Evolutionary conservation across 2,888 invertebrate genomes (phyloP), one percentile per base, ranked within the genome.

Genomic region (Noctua janthe): DNA sequence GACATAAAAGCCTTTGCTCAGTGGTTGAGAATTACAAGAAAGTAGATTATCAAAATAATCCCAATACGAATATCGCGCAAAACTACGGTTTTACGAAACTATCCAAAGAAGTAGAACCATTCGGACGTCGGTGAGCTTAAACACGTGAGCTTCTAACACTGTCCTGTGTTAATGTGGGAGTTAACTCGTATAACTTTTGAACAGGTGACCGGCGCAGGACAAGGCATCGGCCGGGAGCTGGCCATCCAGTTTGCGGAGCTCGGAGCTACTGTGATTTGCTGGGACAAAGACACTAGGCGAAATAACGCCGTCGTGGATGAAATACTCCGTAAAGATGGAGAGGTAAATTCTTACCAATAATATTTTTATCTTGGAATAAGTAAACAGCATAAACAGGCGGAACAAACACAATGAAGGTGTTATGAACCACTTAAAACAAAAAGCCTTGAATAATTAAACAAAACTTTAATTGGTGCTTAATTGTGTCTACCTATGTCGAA

Each of bases 261-360:
- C 0, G 97, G 97, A 0, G 97, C 97, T 1, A 97, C 96, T 0
- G 95, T 97, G 5, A 93, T 97, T 13, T 97, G 97, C 87, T 97
- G 97, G 97, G 97, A 97, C 87, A 94, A 90, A 64, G 95, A 97
- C 84, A 88, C 92, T 8, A 88, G 93, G 5, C 90, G 94, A 43
- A 97, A 96, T 89, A 94, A 94, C 74, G 94, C 95, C 0, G 93
- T 97, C 23, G 94, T 97, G 35, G 93, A 95, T 15, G 96, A 96
- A 81, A 97, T 97, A 80, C 92, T 94, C 8, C 93, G 89, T 73
- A 96, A 95, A 79, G 96, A 97, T 87, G 97, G 97, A 67, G 97
- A 97, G 90, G 97, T 96, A 71, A 4, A 47, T 11, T 39, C 20
- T 66, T 20, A 20, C 39, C 1, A 39, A 35, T 20, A 39, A 1